Evolutionary conservation across 2,888 invertebrate species (phyloP).

Genomic region (Macroteleia sp.): DNA sequence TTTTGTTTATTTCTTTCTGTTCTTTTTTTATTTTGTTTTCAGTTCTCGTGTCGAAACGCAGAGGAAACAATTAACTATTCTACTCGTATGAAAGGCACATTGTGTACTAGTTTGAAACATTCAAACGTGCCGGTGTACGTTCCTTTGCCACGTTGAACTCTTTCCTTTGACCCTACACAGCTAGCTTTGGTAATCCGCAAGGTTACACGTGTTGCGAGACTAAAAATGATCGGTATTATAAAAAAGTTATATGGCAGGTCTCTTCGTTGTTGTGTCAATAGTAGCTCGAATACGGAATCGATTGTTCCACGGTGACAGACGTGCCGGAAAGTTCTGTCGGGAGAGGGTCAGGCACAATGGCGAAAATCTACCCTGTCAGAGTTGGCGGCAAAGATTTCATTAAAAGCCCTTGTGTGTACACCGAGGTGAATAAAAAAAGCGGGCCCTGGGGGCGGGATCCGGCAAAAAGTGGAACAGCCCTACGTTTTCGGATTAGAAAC

Average conservation of each 20-base stretch:
- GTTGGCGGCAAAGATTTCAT: constrained; percentile 79
- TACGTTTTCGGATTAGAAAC: constrained; percentile 12
- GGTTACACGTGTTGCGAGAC: constrained; percentile 61
- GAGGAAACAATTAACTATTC: constrained; percentile 64
- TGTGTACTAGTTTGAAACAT: constrained; percentile 53
- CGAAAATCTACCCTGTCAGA: constrained; percentile 73
- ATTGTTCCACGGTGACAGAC: constrained; percentile 57
- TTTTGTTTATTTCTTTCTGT: constrained; percentile 1
- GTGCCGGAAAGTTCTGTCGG: constrained; percentile 62
- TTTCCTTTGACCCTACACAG: constrained; percentile 37
- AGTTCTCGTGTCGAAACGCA: constrained; percentile 29
- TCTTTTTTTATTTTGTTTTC: constrained; percentile 2
- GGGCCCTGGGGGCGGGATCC: constrained; percentile 65
- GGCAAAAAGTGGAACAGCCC: constrained; percentile 60
- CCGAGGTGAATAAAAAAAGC: constrained; percentile 56
- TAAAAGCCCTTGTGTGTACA: constrained; percentile 69
- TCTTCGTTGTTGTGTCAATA: constrained; percentile 77
- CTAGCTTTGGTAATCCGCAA: constrained; percentile 71
- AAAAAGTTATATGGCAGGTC: constrained; percentile 55
- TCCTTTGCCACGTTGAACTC: constrained; percentile 56
- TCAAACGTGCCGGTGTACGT: constrained; percentile 54
- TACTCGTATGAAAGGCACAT: constrained; percentile 52
- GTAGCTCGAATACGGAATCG: constrained; percentile 65
- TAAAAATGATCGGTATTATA: constrained; percentile 36
- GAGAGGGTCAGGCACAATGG: constrained; percentile 66